These are phyloP conservation scores for Drosophila bunnanda DNA, from an alignment of 2,888 invertebrate genomes.

Conservation along the genomic window DNA sequence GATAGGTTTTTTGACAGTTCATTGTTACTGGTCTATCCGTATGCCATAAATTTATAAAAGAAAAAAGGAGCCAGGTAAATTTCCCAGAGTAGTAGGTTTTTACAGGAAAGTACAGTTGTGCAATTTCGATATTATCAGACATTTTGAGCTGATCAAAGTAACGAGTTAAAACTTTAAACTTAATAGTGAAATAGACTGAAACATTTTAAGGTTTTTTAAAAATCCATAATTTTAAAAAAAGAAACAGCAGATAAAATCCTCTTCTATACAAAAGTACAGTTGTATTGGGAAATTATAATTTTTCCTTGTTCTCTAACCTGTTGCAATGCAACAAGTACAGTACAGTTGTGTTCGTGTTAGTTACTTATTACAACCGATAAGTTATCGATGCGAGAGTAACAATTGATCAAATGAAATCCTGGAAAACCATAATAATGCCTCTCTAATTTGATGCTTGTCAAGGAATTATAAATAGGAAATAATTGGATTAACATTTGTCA, in stretches of 20 bases:
- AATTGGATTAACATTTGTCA: conserved; percentile 7
- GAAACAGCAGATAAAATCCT: background rate
- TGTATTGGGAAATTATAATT: background rate
- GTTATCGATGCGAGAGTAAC: background rate
- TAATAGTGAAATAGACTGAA: too few relatives aligned
- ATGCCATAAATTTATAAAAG: background rate
- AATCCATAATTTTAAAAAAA: too few relatives aligned
- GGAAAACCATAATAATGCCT: background rate
- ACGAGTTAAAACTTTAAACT: too few relatives aligned
- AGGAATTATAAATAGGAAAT: background rate
- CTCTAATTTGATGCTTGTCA: conserved; percentile 2
- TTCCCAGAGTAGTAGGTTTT: background rate
- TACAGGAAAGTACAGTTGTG: too few relatives aligned
- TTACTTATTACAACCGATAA: background rate
- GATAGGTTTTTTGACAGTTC: background rate
- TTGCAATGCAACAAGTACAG: background rate
- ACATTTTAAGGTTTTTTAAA: too few relatives aligned
- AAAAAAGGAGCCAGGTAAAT: background rate
- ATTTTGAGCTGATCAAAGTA: background rate
- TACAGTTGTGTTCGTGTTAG: background rate
- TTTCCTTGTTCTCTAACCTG: fast-evolving
- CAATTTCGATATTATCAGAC: too few relatives aligned
- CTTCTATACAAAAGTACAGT: background rate
- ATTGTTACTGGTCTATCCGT: too few relatives aligned
- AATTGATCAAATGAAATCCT: background rate